Evolutionary conservation across 92 coral and sea anemone genomes (phyloP).

Genomic region (Epizoanthus scotinus): DNA sequence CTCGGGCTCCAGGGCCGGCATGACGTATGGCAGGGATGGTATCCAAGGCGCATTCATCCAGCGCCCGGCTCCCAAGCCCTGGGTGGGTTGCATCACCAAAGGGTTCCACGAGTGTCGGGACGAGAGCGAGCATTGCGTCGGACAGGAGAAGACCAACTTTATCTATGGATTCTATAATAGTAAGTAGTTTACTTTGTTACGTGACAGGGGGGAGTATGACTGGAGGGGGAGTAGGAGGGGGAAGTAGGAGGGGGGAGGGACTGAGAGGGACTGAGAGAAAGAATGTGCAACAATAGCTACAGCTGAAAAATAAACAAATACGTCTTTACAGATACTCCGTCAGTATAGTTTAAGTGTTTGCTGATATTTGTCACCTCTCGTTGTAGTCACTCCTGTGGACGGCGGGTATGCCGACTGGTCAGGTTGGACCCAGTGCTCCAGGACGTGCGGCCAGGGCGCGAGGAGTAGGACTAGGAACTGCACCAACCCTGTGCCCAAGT

Average conservation of each 20-base stretch:
- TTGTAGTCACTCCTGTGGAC: conserved; percentile 77
- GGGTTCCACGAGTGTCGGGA: conserved; percentile 70
- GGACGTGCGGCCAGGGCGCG: conserved; percentile 84
- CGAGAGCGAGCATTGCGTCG: conserved; percentile 76
- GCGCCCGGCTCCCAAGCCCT: conserved; percentile 91
- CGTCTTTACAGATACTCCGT: too few species aligned
- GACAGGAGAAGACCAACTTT: conserved; percentile 93
- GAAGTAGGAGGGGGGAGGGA: too few species aligned
- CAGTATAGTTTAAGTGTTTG: too few species aligned
- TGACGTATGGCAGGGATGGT: conserved; percentile 87
- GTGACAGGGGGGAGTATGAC: too few species aligned
- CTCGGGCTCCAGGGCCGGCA: conserved; percentile 87
- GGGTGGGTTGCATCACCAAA: conserved; percentile 89
- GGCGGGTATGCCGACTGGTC: conserved; percentile 97
- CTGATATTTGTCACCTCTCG: too few species aligned
- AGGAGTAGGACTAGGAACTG: conserved; percentile 92
- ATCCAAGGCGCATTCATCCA: conserved; percentile 81
- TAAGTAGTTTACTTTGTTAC: conserved; percentile 30
- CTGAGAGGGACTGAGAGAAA: too few species aligned
- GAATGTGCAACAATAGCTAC: too few species aligned
- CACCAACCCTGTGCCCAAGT: conserved; percentile 86
- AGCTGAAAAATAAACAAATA: too few species aligned
- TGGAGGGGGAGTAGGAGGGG: too few species aligned
- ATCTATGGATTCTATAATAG: conserved; percentile 87
- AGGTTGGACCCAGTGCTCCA: conserved; percentile 86